Percentiles rank a stretch among this genome's conserved stretches.
Conservation (phyloP, 2,113 vertebrate species). For the Cryptoleucopteryx plumbea region DNA sequence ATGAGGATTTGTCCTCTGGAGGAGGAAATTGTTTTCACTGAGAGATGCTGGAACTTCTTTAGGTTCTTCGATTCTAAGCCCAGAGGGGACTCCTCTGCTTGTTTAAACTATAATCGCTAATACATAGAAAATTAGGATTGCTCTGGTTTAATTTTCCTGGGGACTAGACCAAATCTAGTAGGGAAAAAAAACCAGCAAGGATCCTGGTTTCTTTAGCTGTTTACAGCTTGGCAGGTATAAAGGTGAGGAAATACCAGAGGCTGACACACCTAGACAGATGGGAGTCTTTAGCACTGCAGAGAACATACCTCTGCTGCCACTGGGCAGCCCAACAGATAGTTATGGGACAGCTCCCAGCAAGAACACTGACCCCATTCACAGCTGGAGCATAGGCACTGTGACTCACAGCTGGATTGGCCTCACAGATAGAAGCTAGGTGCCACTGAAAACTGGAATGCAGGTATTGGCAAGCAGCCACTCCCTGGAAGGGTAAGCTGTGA, state of each 20-base stretch:
- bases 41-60: not conserved
- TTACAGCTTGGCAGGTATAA: conserved; percentile 27
- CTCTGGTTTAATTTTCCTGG: not conserved
- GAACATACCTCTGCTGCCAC: not conserved
- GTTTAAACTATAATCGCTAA: not conserved
- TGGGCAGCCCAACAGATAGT: conserved; percentile 12
- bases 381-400: not conserved
- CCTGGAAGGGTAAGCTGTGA: not conserved
- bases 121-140: not conserved
- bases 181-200: not conserved
- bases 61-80: not conserved
- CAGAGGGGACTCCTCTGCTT: not conserved
- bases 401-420: conserved; percentile 1
- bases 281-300: not conserved
- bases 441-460: conserved; percentile 42
- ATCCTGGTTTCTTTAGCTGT: not conserved
- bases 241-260: conserved; percentile 48
- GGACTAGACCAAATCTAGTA: not conserved
- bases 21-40: not conserved
- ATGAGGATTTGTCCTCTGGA: not conserved
- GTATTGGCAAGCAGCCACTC: conserved; percentile 36
- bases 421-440: conserved; percentile 34
- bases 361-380: conserved; percentile 47
- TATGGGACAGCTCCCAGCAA: conserved; percentile 1
- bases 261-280: conserved; percentile 26